Base-by-base conservation (phyloP, 1,140 invertebrate genomes). In the Pseudomyrmex pallidus region DNA sequence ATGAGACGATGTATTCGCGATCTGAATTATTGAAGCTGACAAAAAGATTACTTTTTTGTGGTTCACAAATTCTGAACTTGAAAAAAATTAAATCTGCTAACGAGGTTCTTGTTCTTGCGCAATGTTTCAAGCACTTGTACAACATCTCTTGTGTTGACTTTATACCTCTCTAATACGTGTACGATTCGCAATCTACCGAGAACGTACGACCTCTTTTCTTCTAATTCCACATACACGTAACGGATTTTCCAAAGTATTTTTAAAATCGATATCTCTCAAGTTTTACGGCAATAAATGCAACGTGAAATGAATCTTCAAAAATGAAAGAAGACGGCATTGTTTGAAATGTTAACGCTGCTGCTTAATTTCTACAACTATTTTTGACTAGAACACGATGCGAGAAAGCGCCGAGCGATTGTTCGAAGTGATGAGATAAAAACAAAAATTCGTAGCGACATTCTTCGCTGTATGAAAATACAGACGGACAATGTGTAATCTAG, bases 131-230 rank as follows among this genome's bases (percentile, higher is more conserved):
- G 20, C 44, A 50, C 44, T 20, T 50, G 66, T 59, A 25, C n/a
- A 50, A 22, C 70, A 70, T 80, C 50, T 80, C 50, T 66, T 48
- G 46, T 56, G 52, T 20, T 59, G 76, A 70, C 66, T 48, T 50
- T n/a, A 22, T 50, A 5, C n/a, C 72, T 10, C 8, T 59, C 35
- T 35, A 35, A 57, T 52, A 48, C 20, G n/a, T 22, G 54, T 17
- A 68, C 12, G 2, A 12, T 25, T 77, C 22, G 13, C 2, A 13
- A 44, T 66, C 76, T 78, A 10, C 57, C 64, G 54, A 78, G 64
- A 54, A 80, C 63, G 44, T 35, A 25, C 54, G 54, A 20, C 44
- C 66, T 44, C 56, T 72, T 72, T 52, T 80, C 72, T 59, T 35
- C 35, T 35, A 35, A 61, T 48, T n/a, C 15, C n/a, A 52, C 17